Percentiles rank a stretch among this genome's conserved stretches.
Conservation (phyloP, 2,888 invertebrate genomes). For the Pheosia tremula region DNA sequence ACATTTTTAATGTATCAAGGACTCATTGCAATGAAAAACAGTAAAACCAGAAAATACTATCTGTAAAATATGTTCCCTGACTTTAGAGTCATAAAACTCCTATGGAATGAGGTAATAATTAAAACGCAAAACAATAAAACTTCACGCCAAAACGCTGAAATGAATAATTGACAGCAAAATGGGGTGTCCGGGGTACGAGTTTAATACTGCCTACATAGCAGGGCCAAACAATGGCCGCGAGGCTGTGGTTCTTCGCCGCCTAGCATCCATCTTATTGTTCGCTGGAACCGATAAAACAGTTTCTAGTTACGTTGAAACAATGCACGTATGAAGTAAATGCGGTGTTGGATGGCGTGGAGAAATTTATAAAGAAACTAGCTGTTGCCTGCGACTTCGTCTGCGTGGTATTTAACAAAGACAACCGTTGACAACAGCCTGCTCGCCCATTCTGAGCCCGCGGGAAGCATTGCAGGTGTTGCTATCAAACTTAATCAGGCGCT, state of each 20-base stretch:
- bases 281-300: conserved; percentile 34
- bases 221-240: conserved; percentile 16
- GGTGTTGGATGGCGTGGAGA: background rate
- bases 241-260: conserved; percentile 30
- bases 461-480: no score
- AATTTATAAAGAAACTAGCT: background rate
- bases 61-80: background rate
- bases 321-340: conserved; percentile 16
- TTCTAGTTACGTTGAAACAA: conserved; percentile 40
- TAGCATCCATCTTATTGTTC: conserved; percentile 36
- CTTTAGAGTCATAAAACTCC: background rate
- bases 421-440: no score
- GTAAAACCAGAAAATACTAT: no score
- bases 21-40: no score
- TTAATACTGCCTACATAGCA: conserved; percentile 12
- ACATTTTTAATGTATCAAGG: no score
- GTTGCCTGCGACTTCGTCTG: no score
- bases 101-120: background rate
- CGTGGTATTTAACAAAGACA: no score
- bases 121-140: conserved; percentile 8
- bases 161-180: conserved; percentile 19
- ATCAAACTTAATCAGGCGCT: no score
- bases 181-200: conserved; percentile 12
- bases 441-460: no score
- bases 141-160: conserved; percentile 13